Evolutionary conservation across 2,888 invertebrate genomes (phyloP), one percentile per base, ranked within the genome.

Genomic region (Blomia tropicalis): DNA sequence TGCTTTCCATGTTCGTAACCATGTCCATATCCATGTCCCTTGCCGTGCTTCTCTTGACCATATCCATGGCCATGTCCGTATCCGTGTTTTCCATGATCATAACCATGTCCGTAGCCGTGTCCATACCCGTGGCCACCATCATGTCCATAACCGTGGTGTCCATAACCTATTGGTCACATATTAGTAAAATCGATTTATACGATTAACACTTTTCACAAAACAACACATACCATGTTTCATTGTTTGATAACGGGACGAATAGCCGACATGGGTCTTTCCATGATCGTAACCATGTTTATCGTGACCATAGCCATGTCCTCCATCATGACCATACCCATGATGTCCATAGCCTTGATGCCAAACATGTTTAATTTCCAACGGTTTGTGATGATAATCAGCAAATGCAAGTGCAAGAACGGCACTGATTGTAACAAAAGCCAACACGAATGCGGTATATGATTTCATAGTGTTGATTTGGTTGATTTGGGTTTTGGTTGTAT

Each of bases 341-440:
- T 47, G 47, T 11, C 25, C 47, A 25, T 47, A 22, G 25, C 29
- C 29, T 25, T 47, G 7, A 27, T 56, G 25, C 56, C 56, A 56
- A 2, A 56, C 56, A 56, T 56, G 56, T 56, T 56, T 56, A 27
- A 56, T 56, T 25, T 56, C 29, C 56, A 56, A 36, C 23, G 25
- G 25, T 14, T 56, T 23, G 2, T 29, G 19, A 47, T 47, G 56
- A 36, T 56, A 29, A 25, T 30, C 56, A 31, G 25, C 19, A 56
- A 29, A 11, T 14, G 2, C 2, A 56, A 19, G 14, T 11, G 36
- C 56, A 19, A 19, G n/a, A 5, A 23, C 29, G 11, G 27, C 56
- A 23, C 2, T 32, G 29, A 36, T 22, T 11, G 23, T 2, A 56
- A 56, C 23, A 14, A 56, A 56, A 47, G 7, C 36, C 7, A 36